A percentile compares a stretch with the other conserved stretches of the same genome.
Conservation (phyloP, 2,113 vertebrate species). For the Gorsachius goisagi region DNA sequence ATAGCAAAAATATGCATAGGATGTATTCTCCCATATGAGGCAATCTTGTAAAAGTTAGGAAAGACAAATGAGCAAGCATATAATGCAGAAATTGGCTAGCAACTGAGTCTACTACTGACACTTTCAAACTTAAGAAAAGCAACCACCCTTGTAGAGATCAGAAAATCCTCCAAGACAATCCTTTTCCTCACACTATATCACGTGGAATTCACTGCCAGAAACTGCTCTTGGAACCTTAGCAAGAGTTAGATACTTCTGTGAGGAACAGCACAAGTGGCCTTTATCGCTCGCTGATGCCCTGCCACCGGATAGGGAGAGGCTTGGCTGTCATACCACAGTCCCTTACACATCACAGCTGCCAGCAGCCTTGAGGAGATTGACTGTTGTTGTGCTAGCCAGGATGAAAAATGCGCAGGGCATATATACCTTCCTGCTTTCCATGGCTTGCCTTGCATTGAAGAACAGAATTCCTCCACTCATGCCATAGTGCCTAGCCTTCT, state of each 20-base stretch:
- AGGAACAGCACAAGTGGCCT: neutral
- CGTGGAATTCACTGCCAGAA: neutral
- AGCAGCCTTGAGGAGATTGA: neutral
- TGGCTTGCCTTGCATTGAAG: neutral
- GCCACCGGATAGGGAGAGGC: neutral
- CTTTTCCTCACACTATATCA: neutral
- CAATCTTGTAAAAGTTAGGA: neutral
- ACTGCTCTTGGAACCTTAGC: neutral
- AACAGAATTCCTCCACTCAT: neutral
- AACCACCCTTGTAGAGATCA: neutral
- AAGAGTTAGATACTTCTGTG: neutral
- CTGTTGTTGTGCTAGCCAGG: neutral
- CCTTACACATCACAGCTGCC: neutral
- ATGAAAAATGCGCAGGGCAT: neutral
- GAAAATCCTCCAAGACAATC: neutral
- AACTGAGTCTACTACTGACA: neutral
- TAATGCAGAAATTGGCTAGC: neutral
- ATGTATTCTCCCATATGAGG: neutral
- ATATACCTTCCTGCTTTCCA: neutral
- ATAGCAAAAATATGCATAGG: neutral
- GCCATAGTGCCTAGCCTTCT: neutral
- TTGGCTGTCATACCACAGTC: neutral
- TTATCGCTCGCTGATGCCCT: neutral
- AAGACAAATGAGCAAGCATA: neutral
- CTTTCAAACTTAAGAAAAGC: neutral